A percentile compares a stretch with the other conserved stretches of the same genome.
Conservation (phyloP, 2,888 invertebrate genomes). For the Dexiosoma caninum region DNA sequence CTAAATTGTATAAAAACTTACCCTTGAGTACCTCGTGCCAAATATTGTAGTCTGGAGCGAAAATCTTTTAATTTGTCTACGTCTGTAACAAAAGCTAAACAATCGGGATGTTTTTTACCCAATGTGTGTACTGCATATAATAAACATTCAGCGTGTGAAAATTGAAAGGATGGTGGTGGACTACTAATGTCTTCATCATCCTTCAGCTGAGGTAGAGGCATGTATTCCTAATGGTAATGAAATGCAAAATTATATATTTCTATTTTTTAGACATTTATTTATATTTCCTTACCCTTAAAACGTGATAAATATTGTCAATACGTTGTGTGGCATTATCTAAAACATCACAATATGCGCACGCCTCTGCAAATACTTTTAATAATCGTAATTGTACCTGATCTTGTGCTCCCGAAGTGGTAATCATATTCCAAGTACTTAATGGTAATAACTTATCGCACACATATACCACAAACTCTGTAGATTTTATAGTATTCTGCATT, state of each 20-base stretch:
- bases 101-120: slow-evolving; percentile 88
- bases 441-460: slow-evolving; percentile 91
- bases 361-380: slow-evolving; percentile 91
- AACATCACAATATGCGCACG: slow-evolving; percentile 86
- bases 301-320: slow-evolving; percentile 86
- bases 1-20: slow-evolving; percentile 76
- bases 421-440: slow-evolving; percentile 83
- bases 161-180: slow-evolving; percentile 90
- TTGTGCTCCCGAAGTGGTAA: slow-evolving; percentile 80
- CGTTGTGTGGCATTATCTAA: slow-evolving; percentile 86
- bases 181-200: slow-evolving; percentile 80
- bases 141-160: slow-evolving; percentile 95
- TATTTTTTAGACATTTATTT: background rate
- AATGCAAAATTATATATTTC: background rate
- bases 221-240: slow-evolving; percentile 82
- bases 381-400: slow-evolving; percentile 86
- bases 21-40: slow-evolving; percentile 93
- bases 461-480: slow-evolving; percentile 89
- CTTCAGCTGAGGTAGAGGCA: slow-evolving; percentile 91
- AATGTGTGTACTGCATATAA: slow-evolving; percentile 87
- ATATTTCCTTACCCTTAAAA: slow-evolving; percentile 84
- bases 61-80: slow-evolving; percentile 89
- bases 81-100: slow-evolving; percentile 85
- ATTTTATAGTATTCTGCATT: slow-evolving; percentile 88
- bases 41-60: slow-evolving; percentile 91